A percentile compares a stretch with the other conserved stretches of the same genome.
These are phyloP conservation scores for Hedya salicella DNA, from an alignment of 2,888 invertebrate genomes.

Conservation along the genomic window DNA sequence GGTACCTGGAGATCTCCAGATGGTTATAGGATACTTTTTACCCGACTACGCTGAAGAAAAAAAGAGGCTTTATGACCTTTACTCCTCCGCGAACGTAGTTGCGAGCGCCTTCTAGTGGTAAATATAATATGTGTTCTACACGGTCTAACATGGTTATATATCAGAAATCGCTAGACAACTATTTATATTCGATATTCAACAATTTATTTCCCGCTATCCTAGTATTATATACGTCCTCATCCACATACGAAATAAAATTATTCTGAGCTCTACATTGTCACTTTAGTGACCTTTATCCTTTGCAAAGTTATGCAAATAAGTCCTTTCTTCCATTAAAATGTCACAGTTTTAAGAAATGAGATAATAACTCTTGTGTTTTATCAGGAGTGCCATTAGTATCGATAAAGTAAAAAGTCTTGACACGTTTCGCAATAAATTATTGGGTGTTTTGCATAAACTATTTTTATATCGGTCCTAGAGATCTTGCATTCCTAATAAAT, in stretches of 20 bases:
- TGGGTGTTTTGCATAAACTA: constrained; percentile 27
- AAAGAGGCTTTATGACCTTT: no score
- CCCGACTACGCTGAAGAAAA: no score
- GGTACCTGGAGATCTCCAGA: no score
- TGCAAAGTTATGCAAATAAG: constrained; percentile 6
- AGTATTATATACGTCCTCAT: not conserved
- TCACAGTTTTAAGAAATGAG: constrained; percentile 29
- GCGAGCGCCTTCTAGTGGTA: no score
- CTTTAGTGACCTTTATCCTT: not conserved
- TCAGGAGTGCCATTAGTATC: constrained; percentile 28
- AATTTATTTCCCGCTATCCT: constrained; percentile 1
- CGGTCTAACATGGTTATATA: not conserved
- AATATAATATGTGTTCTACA: not conserved
- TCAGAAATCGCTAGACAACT: not conserved
- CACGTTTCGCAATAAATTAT: constrained; percentile 28
- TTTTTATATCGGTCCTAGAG: constrained; percentile 17
- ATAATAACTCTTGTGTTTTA: constrained; percentile 33
- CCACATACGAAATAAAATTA: constrained; percentile 22
- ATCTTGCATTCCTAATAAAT: not conserved
- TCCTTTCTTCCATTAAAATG: constrained; percentile 16
- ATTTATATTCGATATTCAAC: constrained; percentile 17
- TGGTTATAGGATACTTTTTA: no score
- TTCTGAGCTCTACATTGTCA: constrained; percentile 1
- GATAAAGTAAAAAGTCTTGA: constrained; percentile 33
- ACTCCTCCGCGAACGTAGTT: no score